Evolutionary conservation across 1,140 invertebrate species (phyloP).

Genomic region (Venustaconcha ellipsiformis): DNA sequence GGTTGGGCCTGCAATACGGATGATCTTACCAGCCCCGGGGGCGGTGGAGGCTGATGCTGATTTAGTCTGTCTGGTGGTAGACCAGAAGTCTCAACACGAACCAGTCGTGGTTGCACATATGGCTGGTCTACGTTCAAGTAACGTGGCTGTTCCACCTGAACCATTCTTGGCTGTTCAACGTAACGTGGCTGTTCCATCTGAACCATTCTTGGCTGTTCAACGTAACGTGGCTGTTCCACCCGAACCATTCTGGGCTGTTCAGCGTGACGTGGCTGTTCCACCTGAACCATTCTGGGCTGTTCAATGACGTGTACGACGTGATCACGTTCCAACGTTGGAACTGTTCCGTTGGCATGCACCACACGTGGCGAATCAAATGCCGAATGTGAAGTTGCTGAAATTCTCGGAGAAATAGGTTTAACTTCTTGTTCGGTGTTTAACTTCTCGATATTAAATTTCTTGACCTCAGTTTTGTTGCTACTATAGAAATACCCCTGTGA

Average conservation of each 20-base stretch:
- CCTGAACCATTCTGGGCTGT: neutral
- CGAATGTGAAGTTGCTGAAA: slow-evolving; percentile 2
- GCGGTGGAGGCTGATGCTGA: neutral
- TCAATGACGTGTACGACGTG: no score
- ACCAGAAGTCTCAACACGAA: neutral
- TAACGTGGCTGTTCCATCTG: neutral
- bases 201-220: neutral
- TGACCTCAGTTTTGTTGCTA: slow-evolving; percentile 45
- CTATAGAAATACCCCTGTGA: slow-evolving; percentile 61
- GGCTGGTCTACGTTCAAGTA: neutral
- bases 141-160: neutral
- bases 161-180: neutral
- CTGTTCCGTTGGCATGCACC: neutral
- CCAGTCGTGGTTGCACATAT: slow-evolving; percentile 5
- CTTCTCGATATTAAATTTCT: slow-evolving; percentile 52
- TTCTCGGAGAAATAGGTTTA: slow-evolving; percentile 9
- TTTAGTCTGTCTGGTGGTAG: neutral
- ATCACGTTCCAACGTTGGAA: no score
- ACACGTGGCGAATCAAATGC: neutral
- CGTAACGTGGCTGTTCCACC: neutral
- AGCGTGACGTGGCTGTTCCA: no score
- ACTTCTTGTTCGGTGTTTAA: slow-evolving; percentile 18
- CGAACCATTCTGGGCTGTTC: neutral
- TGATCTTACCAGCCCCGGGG: slow-evolving; percentile 12
- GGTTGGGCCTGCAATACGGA: neutral